These are phyloP conservation scores for Lepidocyrtinus sp. DNA, from an alignment of 2,888 invertebrate species.

Conservation along the genomic window DNA sequence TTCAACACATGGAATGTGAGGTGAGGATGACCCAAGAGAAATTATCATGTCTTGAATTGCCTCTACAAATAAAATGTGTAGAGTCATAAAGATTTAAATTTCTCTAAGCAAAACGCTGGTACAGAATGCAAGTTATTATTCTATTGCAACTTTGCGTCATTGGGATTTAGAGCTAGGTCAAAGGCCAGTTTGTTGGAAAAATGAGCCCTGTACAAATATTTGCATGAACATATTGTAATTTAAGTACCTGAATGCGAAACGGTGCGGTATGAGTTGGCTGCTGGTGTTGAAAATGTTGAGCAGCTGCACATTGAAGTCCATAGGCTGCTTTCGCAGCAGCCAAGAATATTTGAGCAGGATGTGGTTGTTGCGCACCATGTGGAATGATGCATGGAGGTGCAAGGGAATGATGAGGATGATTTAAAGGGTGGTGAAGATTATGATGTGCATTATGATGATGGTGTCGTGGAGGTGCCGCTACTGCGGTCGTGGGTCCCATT, in stretches of 20 bases:
- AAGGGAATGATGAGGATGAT: slow-evolving; percentile 32
- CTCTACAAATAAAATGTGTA: background rate
- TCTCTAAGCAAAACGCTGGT: no score
- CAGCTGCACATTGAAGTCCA: slow-evolving; percentile 67
- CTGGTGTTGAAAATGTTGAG: slow-evolving; percentile 60
- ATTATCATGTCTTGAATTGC: background rate
- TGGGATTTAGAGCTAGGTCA: slow-evolving; percentile 10
- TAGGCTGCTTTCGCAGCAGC: slow-evolving; percentile 68
- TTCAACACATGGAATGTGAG: no score
- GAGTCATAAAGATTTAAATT: slow-evolving; percentile 1
- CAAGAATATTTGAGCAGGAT: slow-evolving; percentile 66
- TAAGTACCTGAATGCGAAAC: slow-evolving; percentile 68
- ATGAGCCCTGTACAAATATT: no score
- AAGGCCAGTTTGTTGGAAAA: slow-evolving; percentile 5
- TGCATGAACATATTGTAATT: no score
- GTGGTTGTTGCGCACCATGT: slow-evolving; percentile 29
- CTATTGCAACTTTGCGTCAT: slow-evolving; percentile 17
- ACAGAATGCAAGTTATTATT: no score
- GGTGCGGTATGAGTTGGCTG: slow-evolving; percentile 66
- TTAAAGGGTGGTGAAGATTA: slow-evolving; percentile 26
- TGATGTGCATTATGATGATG: slow-evolving; percentile 34
- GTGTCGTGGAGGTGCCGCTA: slow-evolving; percentile 46
- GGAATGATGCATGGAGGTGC: slow-evolving; percentile 12
- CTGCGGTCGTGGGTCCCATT: slow-evolving; percentile 25
- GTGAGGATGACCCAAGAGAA: background rate